These are phyloP conservation scores for Tholera decimalis DNA, from an alignment of 2,888 invertebrate species.

Conservation along the genomic window DNA sequence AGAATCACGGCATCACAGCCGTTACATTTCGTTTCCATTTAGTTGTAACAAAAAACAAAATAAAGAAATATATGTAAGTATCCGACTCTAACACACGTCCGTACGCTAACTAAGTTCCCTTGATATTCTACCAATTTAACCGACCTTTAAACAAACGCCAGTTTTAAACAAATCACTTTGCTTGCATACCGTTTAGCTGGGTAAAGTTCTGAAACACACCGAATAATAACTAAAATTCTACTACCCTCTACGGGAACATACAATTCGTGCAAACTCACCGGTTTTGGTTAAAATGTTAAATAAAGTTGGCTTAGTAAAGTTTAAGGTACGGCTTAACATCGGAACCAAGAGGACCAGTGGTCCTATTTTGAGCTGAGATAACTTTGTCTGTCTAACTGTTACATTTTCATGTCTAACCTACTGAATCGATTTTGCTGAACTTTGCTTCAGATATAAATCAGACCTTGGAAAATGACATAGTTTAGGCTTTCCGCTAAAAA, in stretches of 20 bases:
- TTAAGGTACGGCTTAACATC: conserved; percentile 40
- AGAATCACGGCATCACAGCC: no score
- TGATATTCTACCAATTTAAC: background rate
- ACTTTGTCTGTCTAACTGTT: no score
- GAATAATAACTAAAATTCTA: conserved; percentile 22
- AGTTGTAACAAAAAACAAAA: no score
- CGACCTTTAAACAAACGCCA: background rate
- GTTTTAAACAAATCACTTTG: conserved; percentile 7
- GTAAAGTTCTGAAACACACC: conserved; percentile 11
- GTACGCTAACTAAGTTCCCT: no score
- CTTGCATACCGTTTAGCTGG: background rate
- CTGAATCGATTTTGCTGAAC: no score
- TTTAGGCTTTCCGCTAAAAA: no score
- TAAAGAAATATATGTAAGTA: no score
- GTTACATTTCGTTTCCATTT: no score
- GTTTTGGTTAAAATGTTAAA: conserved; percentile 32
- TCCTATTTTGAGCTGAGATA: conserved; percentile 16
- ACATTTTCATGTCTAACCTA: no score
- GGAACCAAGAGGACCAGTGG: conserved; percentile 11
- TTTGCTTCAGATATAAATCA: no score
- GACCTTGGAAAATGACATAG: no score
- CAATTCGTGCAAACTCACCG: conserved; percentile 22
- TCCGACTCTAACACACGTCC: no score
- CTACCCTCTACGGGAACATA: conserved; percentile 7
- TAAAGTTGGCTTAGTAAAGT: conserved; percentile 22